A percentile compares a stretch with the other conserved stretches of the same genome.
Evolutionary conservation across 1,140 invertebrate species (phyloP).

Genomic region (Drusus annulatus): DNA sequence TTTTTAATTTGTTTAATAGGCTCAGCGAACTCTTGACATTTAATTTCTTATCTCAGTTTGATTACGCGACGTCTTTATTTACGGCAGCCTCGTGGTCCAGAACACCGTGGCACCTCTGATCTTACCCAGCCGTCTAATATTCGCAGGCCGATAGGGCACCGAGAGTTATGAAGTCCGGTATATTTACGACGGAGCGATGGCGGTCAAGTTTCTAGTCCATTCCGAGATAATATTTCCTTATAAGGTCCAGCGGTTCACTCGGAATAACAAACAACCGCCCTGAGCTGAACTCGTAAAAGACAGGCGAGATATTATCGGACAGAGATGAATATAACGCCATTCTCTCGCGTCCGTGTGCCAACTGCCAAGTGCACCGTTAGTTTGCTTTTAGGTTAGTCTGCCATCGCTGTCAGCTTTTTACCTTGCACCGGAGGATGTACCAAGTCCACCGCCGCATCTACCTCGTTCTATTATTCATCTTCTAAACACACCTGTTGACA

Average conservation of each 20-base stretch:
- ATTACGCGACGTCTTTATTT: too few relatives aligned
- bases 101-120: neutral
- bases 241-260: conserved; percentile 30
- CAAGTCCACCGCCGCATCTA: too few relatives aligned
- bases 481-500: too few relatives aligned
- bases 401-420: neutral
- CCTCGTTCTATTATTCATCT: too few relatives aligned
- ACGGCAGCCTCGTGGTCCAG: neutral
- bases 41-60: too few relatives aligned
- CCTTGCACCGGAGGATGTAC: too few relatives aligned
- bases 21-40: too few relatives aligned
- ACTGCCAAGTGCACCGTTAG: conserved; percentile 1
- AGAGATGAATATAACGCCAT: conserved; percentile 19
- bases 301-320: conserved; percentile 20
- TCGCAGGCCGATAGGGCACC: neutral
- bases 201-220: neutral
- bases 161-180: neutral
- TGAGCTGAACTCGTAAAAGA: conserved; percentile 21
- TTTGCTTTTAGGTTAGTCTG: conserved; percentile 5
- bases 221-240: conserved; percentile 28
- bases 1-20: too few relatives aligned
- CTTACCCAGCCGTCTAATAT: neutral
- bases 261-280: conserved; percentile 35
- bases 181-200: neutral
- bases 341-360: conserved; percentile 5